Percentiles rank a stretch among this genome's conserved stretches.
Conservation (phyloP, 64 coral and sea anemone species). For the Pocillopora damicornis region DNA sequence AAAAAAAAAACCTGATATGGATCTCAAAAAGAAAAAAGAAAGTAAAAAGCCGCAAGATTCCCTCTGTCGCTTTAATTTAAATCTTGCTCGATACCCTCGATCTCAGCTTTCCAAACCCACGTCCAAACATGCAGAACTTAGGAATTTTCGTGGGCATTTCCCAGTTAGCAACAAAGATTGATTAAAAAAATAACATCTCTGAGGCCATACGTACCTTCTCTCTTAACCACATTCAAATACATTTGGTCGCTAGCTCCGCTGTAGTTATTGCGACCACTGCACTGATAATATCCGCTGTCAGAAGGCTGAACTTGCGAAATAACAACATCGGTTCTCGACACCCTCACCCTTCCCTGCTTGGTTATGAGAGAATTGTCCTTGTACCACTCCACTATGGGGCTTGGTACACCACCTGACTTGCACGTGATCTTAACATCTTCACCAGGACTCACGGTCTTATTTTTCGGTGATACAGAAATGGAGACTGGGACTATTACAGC, state of each 20-base stretch:
- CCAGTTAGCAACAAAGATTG: too few species aligned
- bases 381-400: slow-evolving; percentile 70
- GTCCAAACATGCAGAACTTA: too few species aligned
- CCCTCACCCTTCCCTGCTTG: not conserved
- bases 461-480: slow-evolving; percentile 33
- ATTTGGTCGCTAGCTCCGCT: slow-evolving; percentile 6
- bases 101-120: too few species aligned
- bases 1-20: too few species aligned
- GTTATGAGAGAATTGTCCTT: slow-evolving; percentile 35
- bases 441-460: slow-evolving; percentile 9
- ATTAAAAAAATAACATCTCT: too few species aligned
- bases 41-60: too few species aligned
- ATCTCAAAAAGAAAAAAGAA: too few species aligned
- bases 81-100: too few species aligned
- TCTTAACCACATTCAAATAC: slow-evolving; percentile 40
- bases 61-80: too few species aligned
- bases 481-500: slow-evolving; percentile 49
- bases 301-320: slow-evolving; percentile 15
- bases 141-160: too few species aligned
- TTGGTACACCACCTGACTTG: slow-evolving; percentile 43
- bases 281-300: slow-evolving; percentile 60
- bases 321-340: slow-evolving; percentile 29
- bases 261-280: slow-evolving; percentile 47
- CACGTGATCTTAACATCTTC: slow-evolving; percentile 39
- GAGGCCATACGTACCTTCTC: slow-evolving; percentile 40